Base-by-base conservation (phyloP, 2,113 vertebrate species). In the Amphilophus citrinellus region DNA sequence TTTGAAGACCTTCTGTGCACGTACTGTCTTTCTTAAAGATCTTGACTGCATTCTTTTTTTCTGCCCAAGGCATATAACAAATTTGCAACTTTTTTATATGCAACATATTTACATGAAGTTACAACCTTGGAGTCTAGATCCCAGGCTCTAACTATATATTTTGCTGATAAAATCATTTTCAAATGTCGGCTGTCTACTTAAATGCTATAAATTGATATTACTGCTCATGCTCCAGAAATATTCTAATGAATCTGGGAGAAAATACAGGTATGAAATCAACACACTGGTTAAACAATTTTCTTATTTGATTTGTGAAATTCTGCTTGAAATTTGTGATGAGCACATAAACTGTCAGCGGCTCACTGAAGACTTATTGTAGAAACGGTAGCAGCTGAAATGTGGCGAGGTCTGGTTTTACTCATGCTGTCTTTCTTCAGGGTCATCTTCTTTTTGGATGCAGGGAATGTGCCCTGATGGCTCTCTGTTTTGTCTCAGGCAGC, bases 371-470 rank as follows among this genome's bases (percentile, higher is more conserved):
- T 71, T 73, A 83, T 77, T 84, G 80, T 47, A 50, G 60, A 90
- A 79, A 83, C 80, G 61, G 86, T 76, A 61, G 83, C 77, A 47
- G 75, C 35, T 87, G 44, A 84, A 77, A 83, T 88, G 80, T 75
- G 73, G 59, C 9, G 57, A 80, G 58, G 20, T 86, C 89, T 91
- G 87, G 22, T 85, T 86, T 84, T 58, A 58, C 76, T 89, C 83
- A 39, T 47, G 44, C 35, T 59, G 61, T 47, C 65, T 56, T 32
- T 53, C 18, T 73, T 65, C 4, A 3, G 30, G 30, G 14, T 83
- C 56, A 15, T 79, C 32, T 47, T 22, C 10, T 42, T 87, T 39
- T 78, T 60, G 76, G 84, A 82, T 79, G 47, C 30, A 3, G 60
- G 56, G n/a, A 79, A 84, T 83, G 59, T 77, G 57, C 75, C 50